A percentile compares a stretch with the other conserved stretches of the same genome.
Conservation (phyloP, 2,113 vertebrate genomes). For the Zosterops hypoxanthus region DNA sequence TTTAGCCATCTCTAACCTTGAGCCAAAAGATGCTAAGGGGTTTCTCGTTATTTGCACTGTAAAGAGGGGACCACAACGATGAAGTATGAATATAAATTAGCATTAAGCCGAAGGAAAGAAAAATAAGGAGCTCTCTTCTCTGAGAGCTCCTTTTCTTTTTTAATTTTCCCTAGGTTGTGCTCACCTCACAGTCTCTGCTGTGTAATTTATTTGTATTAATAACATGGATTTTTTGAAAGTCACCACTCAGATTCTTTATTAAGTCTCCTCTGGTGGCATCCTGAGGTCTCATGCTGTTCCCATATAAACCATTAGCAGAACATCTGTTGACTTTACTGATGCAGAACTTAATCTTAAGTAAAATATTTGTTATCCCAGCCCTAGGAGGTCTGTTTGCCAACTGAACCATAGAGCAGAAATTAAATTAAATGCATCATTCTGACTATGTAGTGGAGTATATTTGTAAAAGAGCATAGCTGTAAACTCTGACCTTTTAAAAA, state of each 20-base stretch:
- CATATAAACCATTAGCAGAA: not conserved
- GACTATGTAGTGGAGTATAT: not conserved
- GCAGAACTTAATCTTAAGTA: constrained; percentile 18
- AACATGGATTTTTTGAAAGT: not conserved
- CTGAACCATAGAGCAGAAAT: not conserved
- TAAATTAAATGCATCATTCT: not conserved
- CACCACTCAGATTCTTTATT: not conserved
- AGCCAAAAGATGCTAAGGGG: not conserved
- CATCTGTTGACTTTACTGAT: constrained; percentile 11
- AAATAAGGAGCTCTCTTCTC: not conserved
- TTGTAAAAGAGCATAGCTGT: not conserved
- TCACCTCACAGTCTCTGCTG: not conserved
- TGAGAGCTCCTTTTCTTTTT: not conserved
- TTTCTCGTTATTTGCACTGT: not conserved
- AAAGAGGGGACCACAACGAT: not conserved
- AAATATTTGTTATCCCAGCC: constrained; percentile 11
- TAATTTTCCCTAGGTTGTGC: rapidly evolving
- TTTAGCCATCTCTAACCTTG: not conserved
- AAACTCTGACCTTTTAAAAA: not conserved
- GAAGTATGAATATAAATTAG: not conserved
- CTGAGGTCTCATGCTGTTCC: not conserved
- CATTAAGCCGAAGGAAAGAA: not conserved
- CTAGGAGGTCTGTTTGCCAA: not conserved
- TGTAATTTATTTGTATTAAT: not conserved
- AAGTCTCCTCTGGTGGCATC: not conserved